Conservation (phyloP, 2,113 vertebrate genomes). For the Lepisosteus oculatus region DNA sequence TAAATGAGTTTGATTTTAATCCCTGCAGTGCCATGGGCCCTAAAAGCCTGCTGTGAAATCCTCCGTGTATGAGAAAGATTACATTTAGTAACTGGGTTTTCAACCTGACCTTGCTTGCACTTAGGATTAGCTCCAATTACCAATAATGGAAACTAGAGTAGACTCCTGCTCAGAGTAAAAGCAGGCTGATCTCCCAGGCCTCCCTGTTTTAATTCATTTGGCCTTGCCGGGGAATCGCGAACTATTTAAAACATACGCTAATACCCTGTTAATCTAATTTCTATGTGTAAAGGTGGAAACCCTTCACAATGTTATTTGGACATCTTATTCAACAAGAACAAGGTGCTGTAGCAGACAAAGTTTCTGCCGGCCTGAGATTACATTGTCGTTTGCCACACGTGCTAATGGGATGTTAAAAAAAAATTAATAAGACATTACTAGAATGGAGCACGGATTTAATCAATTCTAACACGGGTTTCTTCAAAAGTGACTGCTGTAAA, state of each 20-base stretch:
- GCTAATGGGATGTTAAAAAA: too few species aligned
- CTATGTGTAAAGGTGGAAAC: neutral
- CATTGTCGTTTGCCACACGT: too few species aligned
- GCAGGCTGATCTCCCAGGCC: neutral
- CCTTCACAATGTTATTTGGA: neutral
- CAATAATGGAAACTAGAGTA: constrained; percentile 40
- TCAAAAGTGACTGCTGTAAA: too few species aligned
- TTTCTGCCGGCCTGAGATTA: too few species aligned
- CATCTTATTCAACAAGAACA: too few species aligned
- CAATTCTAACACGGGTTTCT: too few species aligned
- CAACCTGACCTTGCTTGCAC: constrained; percentile 33
- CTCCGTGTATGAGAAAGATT: constrained; percentile 34
- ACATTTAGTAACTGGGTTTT: constrained; percentile 19
- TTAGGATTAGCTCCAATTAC: constrained; percentile 38
- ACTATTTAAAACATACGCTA: neutral
- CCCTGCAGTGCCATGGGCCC: neutral
- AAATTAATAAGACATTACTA: too few species aligned
- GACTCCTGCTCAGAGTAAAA: constrained; percentile 9
- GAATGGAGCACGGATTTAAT: too few species aligned
- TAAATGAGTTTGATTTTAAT: neutral
- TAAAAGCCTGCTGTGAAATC: constrained; percentile 25
- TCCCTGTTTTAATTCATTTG: neutral
- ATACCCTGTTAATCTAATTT: neutral
- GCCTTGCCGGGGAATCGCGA: neutral
- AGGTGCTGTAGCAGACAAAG: too few species aligned